Conservation (phyloP, 2,113 vertebrate genomes). For the Rhea americana region DNA sequence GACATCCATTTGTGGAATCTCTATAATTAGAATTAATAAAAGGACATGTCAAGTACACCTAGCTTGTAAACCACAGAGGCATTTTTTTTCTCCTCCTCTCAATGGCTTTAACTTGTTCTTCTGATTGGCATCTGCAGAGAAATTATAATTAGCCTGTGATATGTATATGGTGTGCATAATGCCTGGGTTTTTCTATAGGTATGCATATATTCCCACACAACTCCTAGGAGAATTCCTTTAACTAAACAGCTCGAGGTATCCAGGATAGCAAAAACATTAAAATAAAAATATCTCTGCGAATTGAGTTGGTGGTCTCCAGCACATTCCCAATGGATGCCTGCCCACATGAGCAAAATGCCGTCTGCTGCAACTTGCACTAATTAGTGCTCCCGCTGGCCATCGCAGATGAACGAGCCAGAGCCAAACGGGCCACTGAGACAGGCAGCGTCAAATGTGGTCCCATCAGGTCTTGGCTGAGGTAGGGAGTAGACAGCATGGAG, state of each 20-base stretch:
- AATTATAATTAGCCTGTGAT: constrained; percentile 5
- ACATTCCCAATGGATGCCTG: neutral
- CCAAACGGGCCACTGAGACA: neutral
- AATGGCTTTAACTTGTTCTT: constrained; percentile 1
- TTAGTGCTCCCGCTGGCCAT: neutral
- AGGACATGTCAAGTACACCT: constrained; percentile 58
- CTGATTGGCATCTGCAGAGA: constrained; percentile 19
- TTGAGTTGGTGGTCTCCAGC: constrained; percentile 8
- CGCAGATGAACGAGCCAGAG: neutral
- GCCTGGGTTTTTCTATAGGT: constrained; percentile 6
- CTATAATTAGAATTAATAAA: constrained; percentile 75
- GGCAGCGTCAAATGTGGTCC: neutral
- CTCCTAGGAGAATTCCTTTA: constrained; percentile 22
- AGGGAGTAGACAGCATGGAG: neutral
- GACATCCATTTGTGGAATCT: constrained; percentile 73
- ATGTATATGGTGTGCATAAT: neutral
- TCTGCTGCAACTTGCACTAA: neutral
- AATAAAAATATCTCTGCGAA: neutral
- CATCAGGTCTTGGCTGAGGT: neutral
- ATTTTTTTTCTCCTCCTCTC: neutral
- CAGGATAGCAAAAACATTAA: neutral
- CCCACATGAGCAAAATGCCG: neutral
- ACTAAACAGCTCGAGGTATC: constrained; percentile 1
- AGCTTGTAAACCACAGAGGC: constrained; percentile 28
- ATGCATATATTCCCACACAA: neutral